Evolutionary conservation across 2,113 vertebrate genomes (phyloP).

Genomic region (Colinus virginianus): DNA sequence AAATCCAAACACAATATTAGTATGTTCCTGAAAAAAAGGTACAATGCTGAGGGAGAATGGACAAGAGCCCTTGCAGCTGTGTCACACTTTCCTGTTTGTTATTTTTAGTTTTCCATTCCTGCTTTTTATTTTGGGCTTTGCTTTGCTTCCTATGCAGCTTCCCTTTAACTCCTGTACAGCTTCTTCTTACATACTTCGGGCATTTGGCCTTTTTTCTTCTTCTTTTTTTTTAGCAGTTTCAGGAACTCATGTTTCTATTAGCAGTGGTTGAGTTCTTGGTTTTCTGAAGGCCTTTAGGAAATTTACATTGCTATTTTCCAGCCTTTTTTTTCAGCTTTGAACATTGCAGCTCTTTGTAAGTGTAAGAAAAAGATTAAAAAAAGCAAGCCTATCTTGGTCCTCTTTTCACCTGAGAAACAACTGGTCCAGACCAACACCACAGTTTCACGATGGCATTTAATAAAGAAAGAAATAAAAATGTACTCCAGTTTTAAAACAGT

Average conservation of each 20-base stretch:
- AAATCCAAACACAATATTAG: conserved; percentile 82
- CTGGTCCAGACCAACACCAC: background rate
- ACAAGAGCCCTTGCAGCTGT: conserved; percentile 71
- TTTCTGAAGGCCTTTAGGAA: conserved; percentile 74
- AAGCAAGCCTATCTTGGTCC: background rate
- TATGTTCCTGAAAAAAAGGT: conserved; percentile 71
- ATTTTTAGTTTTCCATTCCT: conserved; percentile 86
- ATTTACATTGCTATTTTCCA: conserved; percentile 33
- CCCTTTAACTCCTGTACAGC: conserved; percentile 76
- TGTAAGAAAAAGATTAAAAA: background rate
- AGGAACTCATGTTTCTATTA: conserved; percentile 74
- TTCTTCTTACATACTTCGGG: conserved; percentile 73
- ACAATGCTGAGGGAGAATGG: conserved; percentile 77
- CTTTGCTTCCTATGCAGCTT: conserved; percentile 82
- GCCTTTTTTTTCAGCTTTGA: conserved; percentile 70
- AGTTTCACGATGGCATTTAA: background rate
- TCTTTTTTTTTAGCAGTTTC: conserved; percentile 55
- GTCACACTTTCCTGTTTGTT: conserved; percentile 78
- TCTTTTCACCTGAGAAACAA: background rate
- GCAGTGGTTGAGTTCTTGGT: conserved; percentile 70
- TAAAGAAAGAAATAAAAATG: background rate
- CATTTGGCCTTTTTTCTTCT: conserved; percentile 39
- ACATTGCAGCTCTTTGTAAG: background rate
- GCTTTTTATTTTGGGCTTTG: conserved; percentile 84
- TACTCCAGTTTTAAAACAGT: background rate